Conservation (phyloP, 2,888 invertebrate species). For the Diarsia dahlii region DNA sequence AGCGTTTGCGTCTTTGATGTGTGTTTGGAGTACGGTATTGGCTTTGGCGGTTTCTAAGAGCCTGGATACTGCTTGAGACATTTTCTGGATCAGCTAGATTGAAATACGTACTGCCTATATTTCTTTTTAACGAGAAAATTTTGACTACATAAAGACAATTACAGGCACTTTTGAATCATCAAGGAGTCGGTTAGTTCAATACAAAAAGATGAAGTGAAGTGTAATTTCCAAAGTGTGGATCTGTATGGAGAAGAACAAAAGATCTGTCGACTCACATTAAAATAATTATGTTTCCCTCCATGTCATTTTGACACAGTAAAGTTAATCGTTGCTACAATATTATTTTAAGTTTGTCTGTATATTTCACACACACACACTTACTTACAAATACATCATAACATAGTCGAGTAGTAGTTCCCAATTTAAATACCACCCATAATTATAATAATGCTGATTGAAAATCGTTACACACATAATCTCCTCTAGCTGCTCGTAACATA, state of each 20-base stretch:
- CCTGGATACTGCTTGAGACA: not conserved
- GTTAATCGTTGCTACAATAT: not conserved
- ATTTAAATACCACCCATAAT: not conserved
- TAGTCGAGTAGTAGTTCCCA: not conserved
- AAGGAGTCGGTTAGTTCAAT: not conserved
- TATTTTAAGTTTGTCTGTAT: not conserved
- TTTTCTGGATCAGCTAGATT: not conserved
- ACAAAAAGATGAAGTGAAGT: not conserved
- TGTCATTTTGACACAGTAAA: not conserved
- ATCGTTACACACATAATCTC: slow-evolving; percentile 27
- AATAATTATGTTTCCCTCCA: no score
- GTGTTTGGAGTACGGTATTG: not conserved
- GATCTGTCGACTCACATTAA: not conserved
- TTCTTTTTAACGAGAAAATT: not conserved
- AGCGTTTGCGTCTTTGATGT: slow-evolving; percentile 31
- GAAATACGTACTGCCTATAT: not conserved
- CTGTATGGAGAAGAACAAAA: not conserved
- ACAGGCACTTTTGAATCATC: not conserved
- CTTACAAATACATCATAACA: not conserved
- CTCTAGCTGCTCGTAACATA: slow-evolving; percentile 24
- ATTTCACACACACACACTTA: not conserved
- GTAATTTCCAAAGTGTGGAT: not conserved
- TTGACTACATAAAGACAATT: not conserved
- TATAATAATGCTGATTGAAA: slow-evolving; percentile 30
- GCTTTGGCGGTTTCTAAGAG: not conserved